These are phyloP conservation scores for Araneus ventricosus DNA, from an alignment of 1,140 invertebrate species.

Conservation along the genomic window DNA sequence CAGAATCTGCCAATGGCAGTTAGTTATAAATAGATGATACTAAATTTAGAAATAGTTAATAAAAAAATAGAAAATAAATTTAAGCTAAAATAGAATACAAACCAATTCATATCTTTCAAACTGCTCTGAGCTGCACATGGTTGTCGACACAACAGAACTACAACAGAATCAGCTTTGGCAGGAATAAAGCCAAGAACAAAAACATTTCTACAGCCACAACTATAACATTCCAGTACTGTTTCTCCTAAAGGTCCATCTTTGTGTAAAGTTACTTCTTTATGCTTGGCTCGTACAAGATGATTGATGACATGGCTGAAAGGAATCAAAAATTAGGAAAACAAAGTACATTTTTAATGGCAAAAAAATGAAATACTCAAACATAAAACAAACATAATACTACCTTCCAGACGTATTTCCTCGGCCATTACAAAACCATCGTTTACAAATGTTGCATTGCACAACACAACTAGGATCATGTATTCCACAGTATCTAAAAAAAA, in stretches of 20 bases:
- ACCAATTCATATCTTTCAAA: conserved; percentile 98
- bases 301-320: conserved; percentile 96
- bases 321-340: background rate
- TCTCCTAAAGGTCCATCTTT: conserved; percentile 98
- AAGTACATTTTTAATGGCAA: background rate
- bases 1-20: too few species aligned
- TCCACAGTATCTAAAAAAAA: conserved; percentile 88
- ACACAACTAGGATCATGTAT: conserved; percentile 99
- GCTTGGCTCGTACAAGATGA: conserved; percentile 98
- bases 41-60: background rate
- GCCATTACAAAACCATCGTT: conserved; percentile 99
- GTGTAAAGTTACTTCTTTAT: conserved; percentile 99
- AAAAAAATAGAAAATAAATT: background rate
- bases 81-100: conserved; percentile 73
- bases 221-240: conserved; percentile 98
- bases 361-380: background rate
- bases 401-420: conserved; percentile 96
- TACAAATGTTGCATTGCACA: conserved; percentile 98
- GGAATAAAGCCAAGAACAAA: conserved; percentile 99
- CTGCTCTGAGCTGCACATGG: conserved; percentile 98
- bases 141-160: conserved; percentile 98
- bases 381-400: conserved; percentile 78
- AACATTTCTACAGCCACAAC: conserved; percentile 97
- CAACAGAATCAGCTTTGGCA: conserved; percentile 99
- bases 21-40: too few species aligned